phyloP scores from a whole-genome alignment of 2,113 vertebrate genomes.

The Chaenogobius annularis region DNA sequence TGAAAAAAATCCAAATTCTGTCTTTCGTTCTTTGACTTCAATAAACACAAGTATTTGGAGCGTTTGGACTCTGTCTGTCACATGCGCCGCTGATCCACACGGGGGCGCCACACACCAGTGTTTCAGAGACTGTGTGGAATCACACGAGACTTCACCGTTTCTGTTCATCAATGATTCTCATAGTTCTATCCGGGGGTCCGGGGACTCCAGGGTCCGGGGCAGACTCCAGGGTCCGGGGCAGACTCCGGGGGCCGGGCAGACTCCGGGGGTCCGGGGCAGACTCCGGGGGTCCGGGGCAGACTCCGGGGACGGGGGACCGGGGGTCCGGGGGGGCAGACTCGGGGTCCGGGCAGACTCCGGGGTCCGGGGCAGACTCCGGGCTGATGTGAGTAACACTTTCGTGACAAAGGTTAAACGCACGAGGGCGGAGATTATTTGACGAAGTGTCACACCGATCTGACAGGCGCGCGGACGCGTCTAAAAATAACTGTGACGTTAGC shows the following conservation, averaged over 20 bases:
- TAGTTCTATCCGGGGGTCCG: no score
- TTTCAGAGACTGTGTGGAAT: neutral
- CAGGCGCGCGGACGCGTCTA: slow-evolving; percentile 59
- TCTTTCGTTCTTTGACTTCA: neutral
- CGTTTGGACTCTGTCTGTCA: neutral
- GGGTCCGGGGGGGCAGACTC: no score
- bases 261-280: no score
- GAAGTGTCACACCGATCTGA: slow-evolving; percentile 68
- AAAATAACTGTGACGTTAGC: slow-evolving; percentile 71
- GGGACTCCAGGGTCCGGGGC: no score
- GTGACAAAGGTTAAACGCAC: slow-evolving; percentile 27
- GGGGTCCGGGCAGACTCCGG: no score
- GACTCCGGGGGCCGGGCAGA: no score
- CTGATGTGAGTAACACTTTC: slow-evolving; percentile 6
- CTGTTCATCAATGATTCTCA: no score
- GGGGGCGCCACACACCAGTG: neutral
- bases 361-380: neutral
- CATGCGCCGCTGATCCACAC: neutral
- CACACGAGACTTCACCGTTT: no score
- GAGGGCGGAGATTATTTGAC: slow-evolving; percentile 57
- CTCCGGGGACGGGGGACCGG: no score
- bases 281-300: no score
- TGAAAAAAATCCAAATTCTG: neutral
- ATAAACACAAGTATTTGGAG: neutral
- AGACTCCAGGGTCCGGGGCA: no score